Conservation (phyloP, 2,797 vertebrate genomes). For the Smutsia temminckii region DNA sequence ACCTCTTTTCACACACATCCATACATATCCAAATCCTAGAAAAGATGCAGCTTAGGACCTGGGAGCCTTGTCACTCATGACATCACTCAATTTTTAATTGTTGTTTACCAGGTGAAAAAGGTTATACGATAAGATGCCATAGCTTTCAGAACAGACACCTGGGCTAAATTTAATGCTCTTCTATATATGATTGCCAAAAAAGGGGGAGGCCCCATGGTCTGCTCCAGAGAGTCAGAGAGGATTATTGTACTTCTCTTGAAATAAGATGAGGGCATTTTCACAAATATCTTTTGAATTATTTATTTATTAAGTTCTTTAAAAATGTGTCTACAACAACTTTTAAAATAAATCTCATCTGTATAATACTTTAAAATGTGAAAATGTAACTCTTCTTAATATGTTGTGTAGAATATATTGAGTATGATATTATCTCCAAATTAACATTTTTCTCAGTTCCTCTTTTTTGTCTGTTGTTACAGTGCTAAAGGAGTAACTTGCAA, state of each 20-base stretch:
- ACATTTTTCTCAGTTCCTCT: neutral
- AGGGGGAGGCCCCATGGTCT: neutral
- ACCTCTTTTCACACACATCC: neutral
- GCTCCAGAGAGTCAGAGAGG: neutral
- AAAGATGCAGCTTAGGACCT: neutral
- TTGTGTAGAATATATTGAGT: neutral
- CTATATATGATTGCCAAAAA: neutral
- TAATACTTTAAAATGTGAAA: constrained; percentile 23
- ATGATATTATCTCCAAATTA: neutral
- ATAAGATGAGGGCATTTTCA: neutral
- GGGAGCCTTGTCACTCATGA: neutral
- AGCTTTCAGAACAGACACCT: neutral
- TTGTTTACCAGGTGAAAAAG: neutral
- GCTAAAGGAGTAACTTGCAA: neutral
- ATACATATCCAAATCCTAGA: neutral
- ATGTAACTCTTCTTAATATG: neutral
- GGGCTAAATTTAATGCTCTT: neutral
- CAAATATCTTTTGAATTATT: neutral
- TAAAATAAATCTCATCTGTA: constrained; percentile 12
- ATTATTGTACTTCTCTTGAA: neutral
- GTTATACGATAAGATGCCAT: neutral
- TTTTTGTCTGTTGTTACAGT: neutral
- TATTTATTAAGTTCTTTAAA: neutral
- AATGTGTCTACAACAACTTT: neutral
- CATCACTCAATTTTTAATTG: neutral